Evolutionary conservation across 37 sponge, comb jelly and placozoan genomes (phyloP).

Genomic region (Aplysina aerophoba): DNA sequence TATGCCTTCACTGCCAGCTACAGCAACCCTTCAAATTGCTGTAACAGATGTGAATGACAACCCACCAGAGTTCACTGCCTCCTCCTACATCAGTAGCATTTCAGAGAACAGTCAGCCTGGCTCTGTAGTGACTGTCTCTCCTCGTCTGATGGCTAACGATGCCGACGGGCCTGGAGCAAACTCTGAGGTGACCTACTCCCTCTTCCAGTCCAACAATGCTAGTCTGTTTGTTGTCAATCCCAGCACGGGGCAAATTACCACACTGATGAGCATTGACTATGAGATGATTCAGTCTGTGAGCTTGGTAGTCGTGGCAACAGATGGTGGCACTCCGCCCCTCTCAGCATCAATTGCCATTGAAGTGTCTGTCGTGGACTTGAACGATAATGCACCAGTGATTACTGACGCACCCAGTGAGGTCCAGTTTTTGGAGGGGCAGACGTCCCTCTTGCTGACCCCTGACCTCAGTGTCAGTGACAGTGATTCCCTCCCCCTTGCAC

Average conservation of each 20-base stretch:
- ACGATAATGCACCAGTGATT: constrained; percentile 63
- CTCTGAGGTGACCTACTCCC: constrained; percentile 37
- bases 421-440: constrained; percentile 56
- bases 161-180: constrained; percentile 48
- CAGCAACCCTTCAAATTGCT: constrained; percentile 36
- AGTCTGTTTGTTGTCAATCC: constrained; percentile 45
- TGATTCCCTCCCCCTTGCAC: constrained; percentile 46
- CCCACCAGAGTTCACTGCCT: constrained; percentile 57
- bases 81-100: constrained; percentile 35
- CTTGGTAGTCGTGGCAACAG: constrained; percentile 46
- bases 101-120: constrained; percentile 54
- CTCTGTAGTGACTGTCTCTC: constrained; percentile 35
- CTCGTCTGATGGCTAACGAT: constrained; percentile 46
- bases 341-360: constrained; percentile 41
- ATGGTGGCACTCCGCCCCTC: constrained; percentile 51
- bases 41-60: constrained; percentile 70
- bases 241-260: constrained; percentile 31
- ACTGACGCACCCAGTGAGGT: background rate
- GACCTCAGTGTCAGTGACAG: constrained; percentile 46
- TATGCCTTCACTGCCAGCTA: constrained; percentile 52
- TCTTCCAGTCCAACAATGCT: constrained; percentile 14
- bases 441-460: constrained; percentile 19
- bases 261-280: constrained; percentile 29
- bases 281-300: constrained; percentile 21
- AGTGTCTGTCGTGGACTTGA: constrained; percentile 48